These are phyloP conservation scores for Tragopan temminckii DNA, from an alignment of 2,797 vertebrate genomes.

Conservation along the genomic window DNA sequence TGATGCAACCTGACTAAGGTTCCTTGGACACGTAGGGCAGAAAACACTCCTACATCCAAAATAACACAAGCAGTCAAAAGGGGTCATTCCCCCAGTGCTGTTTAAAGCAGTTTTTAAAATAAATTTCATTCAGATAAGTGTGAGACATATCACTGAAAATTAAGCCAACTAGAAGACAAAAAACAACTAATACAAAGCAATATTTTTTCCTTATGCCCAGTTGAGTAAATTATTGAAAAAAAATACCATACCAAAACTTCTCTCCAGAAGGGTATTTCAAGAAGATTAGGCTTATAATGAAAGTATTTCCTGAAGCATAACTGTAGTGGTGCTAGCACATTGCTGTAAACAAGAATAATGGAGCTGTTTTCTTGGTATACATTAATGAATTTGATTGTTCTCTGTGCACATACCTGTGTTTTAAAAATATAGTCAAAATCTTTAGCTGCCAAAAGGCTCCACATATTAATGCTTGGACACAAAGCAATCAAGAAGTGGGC, in stretches of 20 bases:
- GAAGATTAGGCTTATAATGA: slow-evolving; percentile 49
- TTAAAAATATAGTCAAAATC: slow-evolving; percentile 33
- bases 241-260: neutral
- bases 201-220: neutral
- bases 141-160: neutral
- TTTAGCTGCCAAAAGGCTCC: slow-evolving; percentile 11
- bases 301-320: slow-evolving; percentile 61
- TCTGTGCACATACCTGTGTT: slow-evolving; percentile 10
- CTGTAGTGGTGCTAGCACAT: slow-evolving; percentile 37
- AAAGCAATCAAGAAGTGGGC: slow-evolving; percentile 11
- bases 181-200: neutral
- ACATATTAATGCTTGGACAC: neutral
- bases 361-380: neutral
- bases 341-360: slow-evolving; percentile 67
- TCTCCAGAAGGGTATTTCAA: slow-evolving; percentile 32
- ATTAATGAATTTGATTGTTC: slow-evolving; percentile 47
- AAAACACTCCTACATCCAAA: neutral
- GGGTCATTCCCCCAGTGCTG: neutral
- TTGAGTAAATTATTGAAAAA: neutral
- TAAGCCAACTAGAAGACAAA: neutral
- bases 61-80: neutral
- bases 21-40: neutral
- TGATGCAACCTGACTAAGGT: neutral
- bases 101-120: neutral
- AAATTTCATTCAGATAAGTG: neutral